Evolutionary conservation across 2,113 vertebrate species (phyloP), one percentile per base, ranked within the genome.

Genomic region (Phaethornis superciliosus): DNA sequence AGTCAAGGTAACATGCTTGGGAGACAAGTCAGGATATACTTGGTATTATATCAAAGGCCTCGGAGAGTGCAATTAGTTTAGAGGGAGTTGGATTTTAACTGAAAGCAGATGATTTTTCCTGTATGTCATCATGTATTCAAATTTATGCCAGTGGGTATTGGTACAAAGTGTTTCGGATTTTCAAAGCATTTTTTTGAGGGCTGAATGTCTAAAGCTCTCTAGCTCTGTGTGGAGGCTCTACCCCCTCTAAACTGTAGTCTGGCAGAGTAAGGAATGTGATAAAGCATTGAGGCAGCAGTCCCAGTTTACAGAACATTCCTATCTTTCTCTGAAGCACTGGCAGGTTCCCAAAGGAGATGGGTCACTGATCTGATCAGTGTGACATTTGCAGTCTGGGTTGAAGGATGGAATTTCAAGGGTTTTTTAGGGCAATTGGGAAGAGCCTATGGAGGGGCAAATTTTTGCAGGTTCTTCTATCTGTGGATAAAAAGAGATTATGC

Each of bases 321-420:
- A 27, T 42, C 85, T 88, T 68, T 82, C 77, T 79, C 46, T 81
- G 78, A 63, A 89, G 67, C 33, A 6, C 75, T 88, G 85, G 75
- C 92, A 65, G 42, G 15, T 20, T 79, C 79, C 75, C 78, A 82
- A 71, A 72, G 65, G 40, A 89, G 89, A 42, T 2, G 0, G 87
- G 62, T 91, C 58, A 28, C 75, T 12, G 79, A 80, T 94, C 70
- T 72, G 62, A 65, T 95, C 88, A 88, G 67, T 0, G 0, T 91
- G 95, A 87, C 78, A 37, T 80, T 93, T 89, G 81, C 59, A 84
- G 65, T 60, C 74, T 77, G 47, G 17, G 11, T 55, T 77, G 65
- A 86, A 86, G 91, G 91, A 88, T 83, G 91, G 80, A 88, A 88
- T 95, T 89, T 90, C 87, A 92, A 47, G 81, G 72, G 81, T 59